Evolutionary conservation across 2,113 vertebrate species (phyloP), one percentile per base, ranked within the genome.

Genomic region (Delphinapterus leucas): DNA sequence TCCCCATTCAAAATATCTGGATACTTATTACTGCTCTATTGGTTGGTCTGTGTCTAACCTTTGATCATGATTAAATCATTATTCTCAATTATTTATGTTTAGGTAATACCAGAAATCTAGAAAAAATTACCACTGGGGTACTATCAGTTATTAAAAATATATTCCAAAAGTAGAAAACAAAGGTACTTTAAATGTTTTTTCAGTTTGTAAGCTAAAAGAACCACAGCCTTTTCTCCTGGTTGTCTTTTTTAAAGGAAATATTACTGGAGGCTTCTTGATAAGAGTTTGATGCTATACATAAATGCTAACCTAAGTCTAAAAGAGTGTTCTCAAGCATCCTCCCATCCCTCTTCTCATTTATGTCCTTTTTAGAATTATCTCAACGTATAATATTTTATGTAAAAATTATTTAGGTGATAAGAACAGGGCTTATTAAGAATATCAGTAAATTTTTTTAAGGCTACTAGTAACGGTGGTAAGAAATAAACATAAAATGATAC

Each of bases 31-130:
- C 1, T 84, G 18, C 26, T 36, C 55, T 93, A 58, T 6, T 84
- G 47, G 84, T 36, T 88, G 47, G 84, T 44, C 13, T 65, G 23
- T 33, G 53, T 44, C 79, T 76, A 55, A 38, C 25, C 18, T 77
- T 38, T 89, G 41, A 71, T 67, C 47, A 90, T 73, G 10, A 65
- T 96, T 20, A 86, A 92, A 31, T 60, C 18, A 95, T 70, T 33
- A 68, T 53, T 61, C 18, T 97, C 36, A 74, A 74, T 88, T 84
- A 97, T 73, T 88, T 92, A 67, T 76, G 8, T 93, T 92, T 93
- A 91, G 14, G 13, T 95, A 90, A 60, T 63, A 90, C 90, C 23
- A 96, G 28, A 85, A 86, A 70, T 55, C 36, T 47, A 58, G 38
- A 90, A 63, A 77, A 93, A 71, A 77, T 58, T 76, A 84, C 38